Evolutionary conservation across 2,888 invertebrate genomes (phyloP), one percentile per base, ranked within the genome.

Genomic region (Bellardia pandia): DNA sequence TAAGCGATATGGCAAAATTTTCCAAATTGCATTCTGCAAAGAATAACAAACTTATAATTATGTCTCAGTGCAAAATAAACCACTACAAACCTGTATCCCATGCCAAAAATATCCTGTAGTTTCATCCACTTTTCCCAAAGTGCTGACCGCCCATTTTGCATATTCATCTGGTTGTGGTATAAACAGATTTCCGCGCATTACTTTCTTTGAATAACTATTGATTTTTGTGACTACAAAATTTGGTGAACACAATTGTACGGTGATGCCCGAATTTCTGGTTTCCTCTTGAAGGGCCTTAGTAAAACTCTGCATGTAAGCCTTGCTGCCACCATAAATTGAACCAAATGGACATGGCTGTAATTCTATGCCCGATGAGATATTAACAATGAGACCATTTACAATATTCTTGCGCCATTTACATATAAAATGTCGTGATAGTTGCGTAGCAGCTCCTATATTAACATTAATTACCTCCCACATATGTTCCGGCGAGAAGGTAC

Each of bases 81-180:
- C 30, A 30, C 23, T 58, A 13, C 33, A 30, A 23, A 97, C 97
- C 95, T 91, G 98, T 71, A 98, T 93, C 2, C 97, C 98, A 93
- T 98, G 98, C 45, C 96, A 94, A 96, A 98, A 97, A 92, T 97
- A 98, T 0, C 98, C 98, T 0, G 97, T 97, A 0, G 97, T 96
- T 78, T 96, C 95, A 84, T 96, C 95, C n/a, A 96, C 95, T 90
- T 96, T 95, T 16, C 98, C 98, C 16, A 98, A 94, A 6, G 97
- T 97, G 77, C 94, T 94, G 8, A 98, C 95, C 0, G 98, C 98
- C 91, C 96, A 96, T 66, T 94, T 95, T 0, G 97, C 96, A 91
- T 96, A 98, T 0, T 94, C 94, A 53, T 94, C 93, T 0, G 96
- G 96, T 90, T 95, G 94, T 0, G 97, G 96, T 77, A 97, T 95